Base-by-base conservation (phyloP, 1,140 invertebrate genomes). In the Polypedilum vanderplanki region DNA sequence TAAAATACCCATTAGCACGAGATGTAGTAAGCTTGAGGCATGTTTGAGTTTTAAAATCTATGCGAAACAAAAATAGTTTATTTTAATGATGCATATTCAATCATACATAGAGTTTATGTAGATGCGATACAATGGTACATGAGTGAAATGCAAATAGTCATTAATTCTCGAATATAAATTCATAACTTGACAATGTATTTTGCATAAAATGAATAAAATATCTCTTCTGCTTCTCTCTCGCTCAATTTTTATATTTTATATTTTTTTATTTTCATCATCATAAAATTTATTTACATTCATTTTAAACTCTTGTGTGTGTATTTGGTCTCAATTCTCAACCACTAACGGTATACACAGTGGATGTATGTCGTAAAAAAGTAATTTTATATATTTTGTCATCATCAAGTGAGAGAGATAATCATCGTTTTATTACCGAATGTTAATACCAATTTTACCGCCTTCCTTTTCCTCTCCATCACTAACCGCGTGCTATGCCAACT, bases 371-470 rank as follows among this genome's bases (percentile, higher is more conserved):
- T 57, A 57, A 57, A 57, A 33, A 33, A 57, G 12, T 57, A n/a
- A 57, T 57, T 57, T n/a, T 57, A n/a, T 57, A n/a, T 33, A 33
- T 33, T 33, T 57, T 57, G 46, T n/a, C 46, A 57, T 57, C 46
- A 57, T 57, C 46, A 57, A 57, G 46, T n/a, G 24, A n/a, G 46
- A n/a, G 46, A 12, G 46, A 57, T 57, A 57, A 57, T 57, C 46
- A 57, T 57, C 46, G n/a, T 57, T 57, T 57, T 57, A 57, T 57
- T 57, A 57, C 46, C 46, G 15, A 57, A 57, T n/a, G n/a, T 12
- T 57, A 57, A 57, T 57, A n/a, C 46, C 46, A 57, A 57, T 57
- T 57, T 57, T 57, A 57, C 12, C 46, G 10, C n/a, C 46, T 57
- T 57, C 46, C 46, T 57, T 12, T 57, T 57, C 46, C 46, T 57